These are phyloP conservation scores for Limonius californicus DNA, from an alignment of 1,140 invertebrate genomes.

Conservation along the genomic window DNA sequence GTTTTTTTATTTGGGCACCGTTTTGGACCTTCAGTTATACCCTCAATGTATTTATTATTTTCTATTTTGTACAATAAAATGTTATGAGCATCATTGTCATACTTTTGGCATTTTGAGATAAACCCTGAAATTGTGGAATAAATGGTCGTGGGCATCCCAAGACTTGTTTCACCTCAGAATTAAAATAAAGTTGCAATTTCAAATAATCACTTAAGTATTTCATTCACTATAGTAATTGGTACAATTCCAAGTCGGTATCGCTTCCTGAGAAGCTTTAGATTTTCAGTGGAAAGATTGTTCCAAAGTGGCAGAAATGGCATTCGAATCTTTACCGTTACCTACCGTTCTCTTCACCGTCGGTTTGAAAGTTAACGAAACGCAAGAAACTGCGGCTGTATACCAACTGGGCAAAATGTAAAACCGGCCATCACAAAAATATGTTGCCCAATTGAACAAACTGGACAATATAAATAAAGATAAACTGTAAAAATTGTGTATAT, in stretches of 20 bases:
- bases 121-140: neutral
- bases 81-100: neutral
- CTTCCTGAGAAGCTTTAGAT: neutral
- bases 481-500: no score
- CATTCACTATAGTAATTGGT: no score
- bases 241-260: neutral
- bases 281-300: neutral
- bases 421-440: no score
- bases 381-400: no score
- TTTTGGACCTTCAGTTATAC: no score
- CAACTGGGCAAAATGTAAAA: no score
- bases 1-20: neutral
- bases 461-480: no score
- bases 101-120: neutral
- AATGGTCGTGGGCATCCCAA: neutral
- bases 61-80: neutral
- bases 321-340: neutral
- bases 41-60: neutral
- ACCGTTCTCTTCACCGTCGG: neutral
- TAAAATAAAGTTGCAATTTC: no score
- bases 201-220: no score
- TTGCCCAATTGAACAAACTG: no score
- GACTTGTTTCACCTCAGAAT: no score
- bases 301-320: neutral
- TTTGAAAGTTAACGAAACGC: no score